Evolutionary conservation across 2,113 vertebrate genomes (phyloP).

Genomic region (Cygnus buccinator): DNA sequence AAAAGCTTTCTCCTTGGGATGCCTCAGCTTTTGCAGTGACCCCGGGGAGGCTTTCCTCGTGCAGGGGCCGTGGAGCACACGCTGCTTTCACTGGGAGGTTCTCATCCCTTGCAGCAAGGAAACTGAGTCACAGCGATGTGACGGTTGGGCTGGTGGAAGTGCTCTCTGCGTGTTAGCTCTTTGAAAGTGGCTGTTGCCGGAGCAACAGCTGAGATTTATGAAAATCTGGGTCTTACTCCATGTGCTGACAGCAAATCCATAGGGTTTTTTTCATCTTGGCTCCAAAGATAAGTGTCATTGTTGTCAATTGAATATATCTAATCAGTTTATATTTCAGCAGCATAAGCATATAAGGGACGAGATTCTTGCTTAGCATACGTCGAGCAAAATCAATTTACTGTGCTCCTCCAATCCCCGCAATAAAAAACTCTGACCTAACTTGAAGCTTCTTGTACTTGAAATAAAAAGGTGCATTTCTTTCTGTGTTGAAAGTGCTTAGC

Average conservation of each 20-base stretch:
- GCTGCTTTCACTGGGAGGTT: not conserved
- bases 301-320: not conserved
- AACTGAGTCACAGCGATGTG: slow-evolving; percentile 33
- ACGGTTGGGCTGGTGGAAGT: not conserved
- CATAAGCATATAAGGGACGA: not conserved
- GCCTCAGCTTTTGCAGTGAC: not conserved
- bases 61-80: not conserved
- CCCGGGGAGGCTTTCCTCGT: not conserved
- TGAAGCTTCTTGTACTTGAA: not conserved
- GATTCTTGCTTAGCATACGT: not conserved
- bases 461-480: not conserved
- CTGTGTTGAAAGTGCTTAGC: not conserved
- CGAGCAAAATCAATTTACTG: not conserved
- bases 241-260: slow-evolving; percentile 21
- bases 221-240: slow-evolving; percentile 37
- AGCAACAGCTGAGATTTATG: slow-evolving; percentile 33
- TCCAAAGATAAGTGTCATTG: not conserved
- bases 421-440: not conserved
- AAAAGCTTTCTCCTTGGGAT: not conserved
- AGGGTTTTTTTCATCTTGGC: not conserved
- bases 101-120: not conserved
- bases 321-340: not conserved
- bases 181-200: slow-evolving; percentile 33
- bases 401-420: not conserved
- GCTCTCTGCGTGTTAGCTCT: not conserved